Conservation (phyloP, 2,797 vertebrate species). For the Myotis pilosus region DNA sequence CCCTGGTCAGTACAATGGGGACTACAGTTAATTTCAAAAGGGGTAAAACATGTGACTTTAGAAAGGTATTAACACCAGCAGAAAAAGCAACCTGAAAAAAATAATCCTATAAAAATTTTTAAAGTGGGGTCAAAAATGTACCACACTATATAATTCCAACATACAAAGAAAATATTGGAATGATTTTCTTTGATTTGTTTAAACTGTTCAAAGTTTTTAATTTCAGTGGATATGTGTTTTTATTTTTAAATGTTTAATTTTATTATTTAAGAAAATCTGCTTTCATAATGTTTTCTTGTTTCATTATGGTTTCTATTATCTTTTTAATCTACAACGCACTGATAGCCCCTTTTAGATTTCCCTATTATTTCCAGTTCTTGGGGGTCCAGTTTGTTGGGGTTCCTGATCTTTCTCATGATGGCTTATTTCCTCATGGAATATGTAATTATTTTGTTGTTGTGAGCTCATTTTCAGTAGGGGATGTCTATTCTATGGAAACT, state of each 20-base stretch:
- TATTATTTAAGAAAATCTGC: not conserved
- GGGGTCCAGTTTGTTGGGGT: too few relatives aligned
- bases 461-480: too few relatives aligned
- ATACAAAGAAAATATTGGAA: not conserved
- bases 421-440: too few relatives aligned
- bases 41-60: not conserved
- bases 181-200: not conserved
- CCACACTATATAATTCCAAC: not conserved
- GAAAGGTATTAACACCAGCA: not conserved
- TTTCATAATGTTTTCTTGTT: not conserved
- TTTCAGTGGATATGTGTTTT: not conserved
- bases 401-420: too few relatives aligned
- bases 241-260: not conserved
- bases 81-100: constrained; percentile 1
- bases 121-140: not conserved
- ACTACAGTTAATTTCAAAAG: constrained; percentile 67
- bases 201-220: not conserved
- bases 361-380: too few relatives aligned
- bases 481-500: too few relatives aligned
- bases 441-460: too few relatives aligned
- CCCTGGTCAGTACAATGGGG: not conserved
- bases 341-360: too few relatives aligned
- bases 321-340: too few relatives aligned
- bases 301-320: too few relatives aligned
- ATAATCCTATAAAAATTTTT: not conserved